Evolutionary conservation across 2,797 vertebrate genomes (phyloP), one percentile per base, ranked within the genome.

Genomic region (Ataeniobius toweri): DNA sequence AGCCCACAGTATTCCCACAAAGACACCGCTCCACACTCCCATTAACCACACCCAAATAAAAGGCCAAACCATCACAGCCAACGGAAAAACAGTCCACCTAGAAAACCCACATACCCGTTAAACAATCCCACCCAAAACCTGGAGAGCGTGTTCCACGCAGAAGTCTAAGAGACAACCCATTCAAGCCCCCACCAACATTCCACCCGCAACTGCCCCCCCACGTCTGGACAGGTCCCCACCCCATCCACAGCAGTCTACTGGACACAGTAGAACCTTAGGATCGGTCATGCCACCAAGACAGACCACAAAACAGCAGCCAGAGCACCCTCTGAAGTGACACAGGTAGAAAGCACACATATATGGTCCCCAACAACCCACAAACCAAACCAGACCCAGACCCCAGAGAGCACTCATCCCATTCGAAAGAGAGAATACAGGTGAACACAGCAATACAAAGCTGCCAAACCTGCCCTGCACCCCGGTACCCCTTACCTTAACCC

Each of bases 401-500:
- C 31, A 1, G 51, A 20, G 6, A 53, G 48, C 9, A 48, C 12
- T 3, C 3, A 48, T 13, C 20, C 18, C 51, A 2, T 22, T 24
- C 9, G 0, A 24, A n/a, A 14, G 39, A n/a, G 1, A n/a, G 65
- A n/a, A 14, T 44, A 44, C 39, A 68, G 10, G 39, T 68, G 65
- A 68, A 3, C 20, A 65, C 36, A 65, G 16, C 18, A 65, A 65
- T 39, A 10, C 8, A 65, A 31, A 36, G 36, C 3, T 6, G 7
- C 36, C 31, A 22, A 39, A 39, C 31, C 36, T 9, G 31, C 6
- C 18, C 31, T 65, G 36, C 61, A 10, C 36, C 31, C 55, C 70
- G 63, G 71, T 67, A 24, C 31, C 36, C 24, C 63, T 10, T 10
- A 68, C 63, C 22, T 78, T 76, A 48, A 77, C 71, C 36, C 41